Base-by-base conservation (phyloP, 2,888 invertebrate species). In the Protophormia terraenovae region DNA sequence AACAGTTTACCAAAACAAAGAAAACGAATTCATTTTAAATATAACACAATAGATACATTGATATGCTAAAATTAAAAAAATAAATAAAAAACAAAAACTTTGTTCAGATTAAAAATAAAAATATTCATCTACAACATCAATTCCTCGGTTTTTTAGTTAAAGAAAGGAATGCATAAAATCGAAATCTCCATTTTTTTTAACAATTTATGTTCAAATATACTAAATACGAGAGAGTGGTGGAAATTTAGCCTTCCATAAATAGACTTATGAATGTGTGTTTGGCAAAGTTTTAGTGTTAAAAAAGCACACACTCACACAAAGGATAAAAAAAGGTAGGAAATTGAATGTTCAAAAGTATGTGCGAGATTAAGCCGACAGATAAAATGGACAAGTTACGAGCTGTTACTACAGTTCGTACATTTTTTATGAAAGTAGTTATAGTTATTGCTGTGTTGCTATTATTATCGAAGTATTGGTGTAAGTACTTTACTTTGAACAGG, bases 281-380 rank as follows among this genome's bases (percentile, higher is more conserved):
- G 58, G 53, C 66, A 60, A 76, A 66, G 76, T 80, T 78, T 75
- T 79, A 58, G 82, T 72, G 72, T 72, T 77, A 73, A 86, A n/a
- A n/a, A n/a, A n/a, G n/a, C 50, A 50, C 64, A 79, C 73, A 32
- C n/a, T 60, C n/a, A 58, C 35, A n/a, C n/a, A n/a, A n/a, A n/a
- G 35, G 47, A 32, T 4, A 67, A 78, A 86, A 78, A 82, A 86
- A 81, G 80, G 83, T 87, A 87, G 87, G 88, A 88, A 88, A 88
- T 88, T 88, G 88, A 88, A 88, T 88, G 88, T 88, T 86, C 76
- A 84, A 87, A 87, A 87, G 88, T 86, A 88, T 88, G 87, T 87
- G 86, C 85, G 79, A 87, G 88, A 88, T 88, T 87, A 88, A 87
- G 83, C 86, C 86, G 79, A 86, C 79, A 86, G 87, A 88, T 88